A percentile compares a stretch with the other conserved stretches of the same genome.
Evolutionary conservation across 2,797 vertebrate genomes (phyloP).

Genomic region (Girardinus metallicus): DNA sequence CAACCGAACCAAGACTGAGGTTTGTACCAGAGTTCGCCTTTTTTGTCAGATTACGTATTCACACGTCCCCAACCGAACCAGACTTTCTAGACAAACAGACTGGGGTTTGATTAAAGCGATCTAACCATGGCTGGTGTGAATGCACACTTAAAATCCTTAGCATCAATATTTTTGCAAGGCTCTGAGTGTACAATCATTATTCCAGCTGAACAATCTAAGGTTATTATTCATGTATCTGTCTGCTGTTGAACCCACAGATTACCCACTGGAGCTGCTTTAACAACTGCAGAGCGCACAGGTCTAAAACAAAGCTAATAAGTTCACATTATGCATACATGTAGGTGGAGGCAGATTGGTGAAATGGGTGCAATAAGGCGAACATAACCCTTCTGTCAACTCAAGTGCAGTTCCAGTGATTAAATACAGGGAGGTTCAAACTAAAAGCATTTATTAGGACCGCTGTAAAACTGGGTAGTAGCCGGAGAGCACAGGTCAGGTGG

Average conservation of each 20-base stretch:
- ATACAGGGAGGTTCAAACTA: conserved; percentile 6
- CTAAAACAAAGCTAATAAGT: conserved; percentile 33
- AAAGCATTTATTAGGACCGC: background rate
- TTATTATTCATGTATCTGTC: conserved; percentile 21
- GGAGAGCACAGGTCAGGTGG: conserved; percentile 10
- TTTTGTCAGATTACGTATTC: too few relatives aligned
- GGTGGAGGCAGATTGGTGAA: conserved; percentile 33
- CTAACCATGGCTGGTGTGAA: too few relatives aligned
- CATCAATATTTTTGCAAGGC: background rate
- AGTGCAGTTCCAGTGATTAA: conserved; percentile 4
- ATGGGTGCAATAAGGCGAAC: conserved; percentile 30
- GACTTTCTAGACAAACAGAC: too few relatives aligned
- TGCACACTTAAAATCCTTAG: too few relatives aligned
- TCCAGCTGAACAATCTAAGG: background rate
- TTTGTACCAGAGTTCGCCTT: too few relatives aligned
- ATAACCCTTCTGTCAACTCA: conserved; percentile 25
- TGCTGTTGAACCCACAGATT: conserved; percentile 9
- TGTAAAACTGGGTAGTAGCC: conserved; percentile 2
- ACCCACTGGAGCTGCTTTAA: conserved; percentile 12
- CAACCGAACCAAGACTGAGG: too few relatives aligned
- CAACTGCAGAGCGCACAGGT: conserved; percentile 6
- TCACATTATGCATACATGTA: conserved; percentile 25
- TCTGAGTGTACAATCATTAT: conserved; percentile 6
- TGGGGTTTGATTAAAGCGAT: too few relatives aligned
- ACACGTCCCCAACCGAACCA: too few relatives aligned